A percentile compares a stretch with the other conserved stretches of the same genome.
phyloP scores from a whole-genome alignment of 2,113 vertebrate genomes.

The Megaceryle maxima region DNA sequence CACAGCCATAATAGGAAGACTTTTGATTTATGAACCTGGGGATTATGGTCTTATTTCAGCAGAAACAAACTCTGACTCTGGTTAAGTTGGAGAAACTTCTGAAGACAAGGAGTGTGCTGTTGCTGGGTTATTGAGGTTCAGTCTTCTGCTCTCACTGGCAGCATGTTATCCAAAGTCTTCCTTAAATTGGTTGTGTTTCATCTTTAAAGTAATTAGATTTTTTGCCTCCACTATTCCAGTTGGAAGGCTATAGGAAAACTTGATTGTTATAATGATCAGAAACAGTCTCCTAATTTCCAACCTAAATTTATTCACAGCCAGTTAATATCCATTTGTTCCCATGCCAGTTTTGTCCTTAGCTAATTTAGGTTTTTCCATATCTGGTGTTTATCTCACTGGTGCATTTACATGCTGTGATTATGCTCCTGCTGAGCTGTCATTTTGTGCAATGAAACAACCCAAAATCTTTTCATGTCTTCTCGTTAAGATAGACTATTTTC shows the following conservation, averaged over 20 bases:
- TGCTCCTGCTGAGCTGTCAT: constrained; percentile 13
- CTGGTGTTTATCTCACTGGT: constrained; percentile 58
- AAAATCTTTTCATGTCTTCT: constrained; percentile 33
- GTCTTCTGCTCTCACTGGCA: not conserved
- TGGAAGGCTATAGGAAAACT: constrained; percentile 37
- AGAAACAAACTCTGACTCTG: not conserved
- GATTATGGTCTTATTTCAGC: not conserved
- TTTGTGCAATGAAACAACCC: constrained; percentile 23
- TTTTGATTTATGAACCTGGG: not conserved
- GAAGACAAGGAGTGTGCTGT: not conserved
- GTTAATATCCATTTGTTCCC: constrained; percentile 64
- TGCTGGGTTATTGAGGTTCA: not conserved
- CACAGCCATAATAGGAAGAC: not conserved
- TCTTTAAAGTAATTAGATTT: constrained; percentile 7
- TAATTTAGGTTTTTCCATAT: constrained; percentile 50
- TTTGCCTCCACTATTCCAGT: constrained; percentile 14
- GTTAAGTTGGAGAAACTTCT: not conserved
- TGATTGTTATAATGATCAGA: constrained; percentile 55
- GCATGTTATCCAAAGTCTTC: not conserved
- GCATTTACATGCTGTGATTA: constrained; percentile 55
- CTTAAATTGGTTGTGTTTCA: not conserved
- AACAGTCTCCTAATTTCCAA: constrained; percentile 47
- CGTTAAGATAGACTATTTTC: not conserved
- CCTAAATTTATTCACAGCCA: constrained; percentile 48
- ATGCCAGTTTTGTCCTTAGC: constrained; percentile 63